Percentiles rank a stretch among this genome's conserved stretches.
phyloP scores from a whole-genome alignment of 2,113 vertebrate genomes.

The Maccullochella peelii region DNA sequence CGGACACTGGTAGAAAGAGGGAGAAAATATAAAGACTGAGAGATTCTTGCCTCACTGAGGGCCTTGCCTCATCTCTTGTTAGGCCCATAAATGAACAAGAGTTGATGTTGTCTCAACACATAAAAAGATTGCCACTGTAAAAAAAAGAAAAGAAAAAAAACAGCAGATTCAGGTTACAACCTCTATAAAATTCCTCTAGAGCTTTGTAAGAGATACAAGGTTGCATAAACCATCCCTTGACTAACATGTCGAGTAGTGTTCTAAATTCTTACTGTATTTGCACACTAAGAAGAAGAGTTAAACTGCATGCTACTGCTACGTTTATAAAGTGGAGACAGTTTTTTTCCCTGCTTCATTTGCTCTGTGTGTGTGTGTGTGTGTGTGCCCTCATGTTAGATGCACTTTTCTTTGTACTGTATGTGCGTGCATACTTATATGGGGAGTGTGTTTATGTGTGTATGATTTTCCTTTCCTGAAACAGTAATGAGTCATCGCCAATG shows the following conservation, averaged over 20 bases:
- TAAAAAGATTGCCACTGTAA: neutral
- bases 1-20: conserved; percentile 24
- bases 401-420: conserved; percentile 43
- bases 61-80: conserved; percentile 24
- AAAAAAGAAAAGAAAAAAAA: neutral
- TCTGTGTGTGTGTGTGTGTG: neutral
- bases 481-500: conserved; percentile 74
- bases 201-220: neutral
- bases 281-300: neutral
- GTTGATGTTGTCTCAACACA: conserved; percentile 5
- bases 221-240: neutral
- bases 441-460: conserved; percentile 67
- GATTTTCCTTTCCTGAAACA: conserved; percentile 67
- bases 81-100: conserved; percentile 17
- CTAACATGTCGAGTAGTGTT: neutral
- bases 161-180: neutral
- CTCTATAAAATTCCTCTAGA: conserved; percentile 4
- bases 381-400: conserved; percentile 14
- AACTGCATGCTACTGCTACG: neutral
- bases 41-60: conserved; percentile 1
- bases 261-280: neutral
- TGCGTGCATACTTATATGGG: conserved; percentile 50
- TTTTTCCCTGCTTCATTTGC: conserved; percentile 19
- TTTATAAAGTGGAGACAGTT: conserved; percentile 6
- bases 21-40: conserved; percentile 19